These are phyloP conservation scores for Aurelia sp. DNA, from an alignment of 30 jellyfish, hydroid and myxozoan genomes.

Conservation along the genomic window DNA sequence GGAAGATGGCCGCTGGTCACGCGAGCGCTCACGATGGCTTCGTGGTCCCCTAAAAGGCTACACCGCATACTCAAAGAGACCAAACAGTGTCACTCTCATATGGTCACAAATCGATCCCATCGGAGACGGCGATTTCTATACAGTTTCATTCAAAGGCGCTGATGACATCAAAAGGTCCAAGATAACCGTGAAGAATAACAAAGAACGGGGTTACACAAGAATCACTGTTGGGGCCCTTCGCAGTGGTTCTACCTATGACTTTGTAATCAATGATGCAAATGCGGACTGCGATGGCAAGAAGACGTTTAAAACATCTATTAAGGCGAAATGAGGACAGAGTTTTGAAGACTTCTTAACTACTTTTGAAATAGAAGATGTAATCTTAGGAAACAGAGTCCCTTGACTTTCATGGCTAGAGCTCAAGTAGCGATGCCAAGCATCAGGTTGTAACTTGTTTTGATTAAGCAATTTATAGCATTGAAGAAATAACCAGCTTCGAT, in stretches of 20 bases:
- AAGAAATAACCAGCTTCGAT: no score
- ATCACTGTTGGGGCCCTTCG: conserved; percentile 40
- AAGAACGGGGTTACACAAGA: conserved; percentile 26
- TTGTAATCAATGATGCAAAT: conserved; percentile 10
- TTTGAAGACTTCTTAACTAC: no score
- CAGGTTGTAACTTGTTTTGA: no score
- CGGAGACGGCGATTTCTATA: conserved; percentile 16
- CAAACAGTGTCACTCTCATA: conserved; percentile 23
- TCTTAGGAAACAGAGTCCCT: no score
- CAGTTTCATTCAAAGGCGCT: conserved; percentile 24
- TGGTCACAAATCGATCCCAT: conserved; percentile 38
- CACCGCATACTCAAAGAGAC: conserved; percentile 22
- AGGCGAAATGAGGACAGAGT: background rate
- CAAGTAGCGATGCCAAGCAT: no score
- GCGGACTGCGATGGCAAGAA: conserved; percentile 6
- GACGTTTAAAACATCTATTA: background rate
- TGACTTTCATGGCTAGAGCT: no score
- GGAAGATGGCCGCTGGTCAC: conserved; percentile 40
- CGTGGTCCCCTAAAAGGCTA: conserved; percentile 55
- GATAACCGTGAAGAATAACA: conserved; percentile 5
- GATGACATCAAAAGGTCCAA: conserved; percentile 15
- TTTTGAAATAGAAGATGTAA: no score
- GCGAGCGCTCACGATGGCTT: conserved; percentile 29
- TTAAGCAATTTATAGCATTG: no score
- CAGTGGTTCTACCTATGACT: conserved; percentile 13